Percentiles rank a stretch among this genome's conserved stretches.
Evolutionary conservation across 2,888 invertebrate genomes (phyloP).

Genomic region (Galerucella nymphaeae): DNA sequence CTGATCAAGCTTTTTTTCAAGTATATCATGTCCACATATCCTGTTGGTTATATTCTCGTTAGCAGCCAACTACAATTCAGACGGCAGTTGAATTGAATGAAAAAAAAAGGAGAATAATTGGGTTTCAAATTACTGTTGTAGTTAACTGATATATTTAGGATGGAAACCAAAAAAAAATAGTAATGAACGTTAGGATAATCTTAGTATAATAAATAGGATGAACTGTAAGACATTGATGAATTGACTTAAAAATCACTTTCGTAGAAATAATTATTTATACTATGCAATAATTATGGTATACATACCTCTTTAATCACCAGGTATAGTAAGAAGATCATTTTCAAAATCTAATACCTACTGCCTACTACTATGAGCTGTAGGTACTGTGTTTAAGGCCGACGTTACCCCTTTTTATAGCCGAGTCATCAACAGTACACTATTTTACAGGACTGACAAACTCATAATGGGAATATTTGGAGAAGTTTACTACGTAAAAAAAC

Average conservation of each 20-base stretch:
- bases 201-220: too few relatives aligned
- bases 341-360: not conserved
- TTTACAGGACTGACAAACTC: conserved; percentile 1
- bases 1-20: not conserved
- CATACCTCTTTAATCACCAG: not conserved
- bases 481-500: too few relatives aligned
- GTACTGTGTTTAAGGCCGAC: not conserved
- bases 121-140: too few relatives aligned
- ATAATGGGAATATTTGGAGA: not conserved
- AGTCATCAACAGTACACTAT: not conserved
- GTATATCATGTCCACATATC: not conserved
- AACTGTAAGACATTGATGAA: too few relatives aligned
- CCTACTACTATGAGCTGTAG: not conserved
- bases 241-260: too few relatives aligned
- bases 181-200: too few relatives aligned
- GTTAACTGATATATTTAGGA: too few relatives aligned
- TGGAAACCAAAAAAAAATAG: too few relatives aligned
- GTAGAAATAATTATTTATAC: too few relatives aligned
- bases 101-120: not conserved
- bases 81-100: not conserved
- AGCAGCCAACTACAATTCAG: not conserved
- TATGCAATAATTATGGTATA: too few relatives aligned
- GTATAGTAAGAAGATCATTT: not conserved
- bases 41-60: not conserved
- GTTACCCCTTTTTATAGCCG: not conserved